Conservation (phyloP, 2,113 vertebrate species). For the Elanoides forficatus region DNA sequence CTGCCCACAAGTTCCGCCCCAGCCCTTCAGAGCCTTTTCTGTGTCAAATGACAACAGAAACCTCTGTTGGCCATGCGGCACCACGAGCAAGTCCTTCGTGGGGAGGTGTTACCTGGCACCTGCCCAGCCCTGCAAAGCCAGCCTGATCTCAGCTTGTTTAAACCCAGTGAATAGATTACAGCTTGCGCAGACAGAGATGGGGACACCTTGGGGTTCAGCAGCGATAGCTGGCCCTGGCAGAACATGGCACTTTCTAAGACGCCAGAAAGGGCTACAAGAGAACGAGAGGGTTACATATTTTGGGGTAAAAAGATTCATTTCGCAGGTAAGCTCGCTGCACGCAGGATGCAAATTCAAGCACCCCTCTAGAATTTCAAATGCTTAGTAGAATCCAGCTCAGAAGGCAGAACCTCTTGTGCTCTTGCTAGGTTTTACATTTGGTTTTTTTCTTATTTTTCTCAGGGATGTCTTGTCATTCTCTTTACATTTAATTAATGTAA, state of each 20-base stretch:
- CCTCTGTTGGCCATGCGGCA: fast-evolving
- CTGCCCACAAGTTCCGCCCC: neutral
- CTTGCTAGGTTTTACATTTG: neutral
- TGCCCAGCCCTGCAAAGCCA: neutral
- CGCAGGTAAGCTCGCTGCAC: neutral
- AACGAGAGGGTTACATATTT: neutral
- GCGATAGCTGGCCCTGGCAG: neutral
- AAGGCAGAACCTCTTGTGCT: neutral
- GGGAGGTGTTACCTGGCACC: fast-evolving
- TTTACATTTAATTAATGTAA: neutral
- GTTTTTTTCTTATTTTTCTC: neutral
- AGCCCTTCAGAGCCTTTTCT: neutral
- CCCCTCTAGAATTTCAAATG: neutral
- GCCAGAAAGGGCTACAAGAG: neutral
- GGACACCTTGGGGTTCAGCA: neutral
- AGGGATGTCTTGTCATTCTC: neutral
- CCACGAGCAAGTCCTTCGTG: neutral
- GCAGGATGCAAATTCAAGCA: neutral
- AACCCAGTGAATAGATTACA: neutral
- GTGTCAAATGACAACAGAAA: neutral
- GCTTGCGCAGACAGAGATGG: neutral
- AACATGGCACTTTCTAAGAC: neutral
- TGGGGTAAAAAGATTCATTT: neutral
- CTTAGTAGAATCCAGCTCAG: neutral
- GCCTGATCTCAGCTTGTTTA: neutral